Evolutionary conservation across 2,888 invertebrate species (phyloP).

Genomic region (Caenorhabditis panamensis): DNA sequence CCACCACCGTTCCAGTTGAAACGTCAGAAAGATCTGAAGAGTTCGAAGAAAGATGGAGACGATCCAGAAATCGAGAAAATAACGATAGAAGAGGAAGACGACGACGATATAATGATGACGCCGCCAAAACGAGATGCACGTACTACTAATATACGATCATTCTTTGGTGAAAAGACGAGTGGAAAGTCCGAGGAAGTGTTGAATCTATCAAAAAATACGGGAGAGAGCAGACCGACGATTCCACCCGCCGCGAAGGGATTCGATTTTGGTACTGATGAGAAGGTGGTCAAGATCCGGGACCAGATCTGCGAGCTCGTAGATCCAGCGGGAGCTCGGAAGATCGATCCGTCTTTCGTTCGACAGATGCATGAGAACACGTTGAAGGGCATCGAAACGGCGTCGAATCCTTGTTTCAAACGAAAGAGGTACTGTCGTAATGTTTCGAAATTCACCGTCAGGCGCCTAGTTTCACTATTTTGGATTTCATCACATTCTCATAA

Average conservation of each 20-base stretch:
- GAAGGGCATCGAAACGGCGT: slow-evolving; percentile 50
- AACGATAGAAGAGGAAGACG: slow-evolving; percentile 50
- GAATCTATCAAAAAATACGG: not conserved
- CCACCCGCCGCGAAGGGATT: slow-evolving; percentile 22
- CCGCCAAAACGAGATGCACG: slow-evolving; percentile 2
- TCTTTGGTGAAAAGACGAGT: slow-evolving; percentile 33
- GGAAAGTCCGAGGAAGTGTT: not conserved
- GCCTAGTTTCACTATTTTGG: not conserved
- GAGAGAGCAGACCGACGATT: slow-evolving; percentile 12
- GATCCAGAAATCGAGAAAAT: slow-evolving; percentile 31
- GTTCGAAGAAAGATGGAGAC: slow-evolving; percentile 11
- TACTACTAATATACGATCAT: slow-evolving; percentile 1
- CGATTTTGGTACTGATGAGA: slow-evolving; percentile 49
- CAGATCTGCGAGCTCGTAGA: slow-evolving; percentile 51
- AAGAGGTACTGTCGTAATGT: slow-evolving; percentile 21
- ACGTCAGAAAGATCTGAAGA: not conserved
- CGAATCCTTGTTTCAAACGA: slow-evolving; percentile 35
- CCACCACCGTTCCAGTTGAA: not conserved
- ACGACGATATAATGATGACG: not conserved
- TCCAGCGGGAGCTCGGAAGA: slow-evolving; percentile 43
- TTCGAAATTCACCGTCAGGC: not conserved
- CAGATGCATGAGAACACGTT: slow-evolving; percentile 54
- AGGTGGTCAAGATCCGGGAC: slow-evolving; percentile 40
- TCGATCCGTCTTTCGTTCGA: slow-evolving; percentile 50
- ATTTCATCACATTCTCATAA: not conserved